Percentiles rank a stretch among this genome's conserved stretches.
These are phyloP conservation scores for Hermatobates lingyangjiaoensis DNA, from an alignment of 1,140 invertebrate species.

Conservation along the genomic window DNA sequence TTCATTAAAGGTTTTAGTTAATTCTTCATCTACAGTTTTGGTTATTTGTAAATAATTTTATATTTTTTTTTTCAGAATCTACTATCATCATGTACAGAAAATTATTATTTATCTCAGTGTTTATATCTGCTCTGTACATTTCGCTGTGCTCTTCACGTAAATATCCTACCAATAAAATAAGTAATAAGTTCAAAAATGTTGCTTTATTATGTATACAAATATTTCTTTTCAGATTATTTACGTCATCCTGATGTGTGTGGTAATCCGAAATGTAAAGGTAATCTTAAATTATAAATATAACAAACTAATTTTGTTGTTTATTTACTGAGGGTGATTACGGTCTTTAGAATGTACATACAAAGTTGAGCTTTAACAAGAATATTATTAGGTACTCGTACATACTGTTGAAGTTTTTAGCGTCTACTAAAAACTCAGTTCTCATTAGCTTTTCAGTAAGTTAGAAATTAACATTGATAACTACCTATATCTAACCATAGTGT, in stretches of 20 bases:
- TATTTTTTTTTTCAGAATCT: no score
- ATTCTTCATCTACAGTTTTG: no score
- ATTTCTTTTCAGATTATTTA: slow-evolving; percentile 32
- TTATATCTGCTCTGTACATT: no score
- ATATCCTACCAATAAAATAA: no score
- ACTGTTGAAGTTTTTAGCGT: neutral
- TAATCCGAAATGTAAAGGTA: slow-evolving; percentile 29
- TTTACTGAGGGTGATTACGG: neutral
- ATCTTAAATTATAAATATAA: neutral
- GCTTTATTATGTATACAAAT: no score
- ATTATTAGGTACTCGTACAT: neutral
- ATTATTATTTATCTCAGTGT: no score
- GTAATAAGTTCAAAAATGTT: no score
- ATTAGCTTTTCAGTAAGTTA: neutral
- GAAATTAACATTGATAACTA: neutral
- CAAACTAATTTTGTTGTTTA: neutral
- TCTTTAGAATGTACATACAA: neutral
- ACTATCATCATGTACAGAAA: no score
- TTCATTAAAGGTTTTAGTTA: no score
- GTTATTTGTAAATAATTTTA: no score
- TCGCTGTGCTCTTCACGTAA: no score
- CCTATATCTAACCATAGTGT: no score
- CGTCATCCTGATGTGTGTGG: slow-evolving; percentile 45
- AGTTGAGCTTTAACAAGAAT: neutral
- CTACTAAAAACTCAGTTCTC: neutral